Evolutionary conservation across 2,113 vertebrate species (phyloP).

Genomic region (Chaenocephalus aceratus): DNA sequence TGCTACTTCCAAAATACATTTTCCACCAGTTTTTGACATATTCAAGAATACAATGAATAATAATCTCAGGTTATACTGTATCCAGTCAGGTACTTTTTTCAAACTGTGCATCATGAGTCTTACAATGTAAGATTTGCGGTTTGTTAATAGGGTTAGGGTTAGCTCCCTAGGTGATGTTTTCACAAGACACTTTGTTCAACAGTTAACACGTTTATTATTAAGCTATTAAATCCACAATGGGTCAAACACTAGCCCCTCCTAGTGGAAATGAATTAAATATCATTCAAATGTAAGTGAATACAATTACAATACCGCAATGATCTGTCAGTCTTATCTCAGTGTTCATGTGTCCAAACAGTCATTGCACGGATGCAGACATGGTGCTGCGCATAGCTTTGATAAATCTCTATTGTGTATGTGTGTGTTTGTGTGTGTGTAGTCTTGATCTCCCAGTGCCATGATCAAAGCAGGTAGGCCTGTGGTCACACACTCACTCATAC

Average conservation of each 20-base stretch:
- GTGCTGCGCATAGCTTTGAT: conserved; percentile 61
- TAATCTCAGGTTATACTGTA: too few species aligned
- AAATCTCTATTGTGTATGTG: conserved; percentile 43
- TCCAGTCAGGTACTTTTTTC: too few species aligned
- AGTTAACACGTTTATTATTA: neutral
- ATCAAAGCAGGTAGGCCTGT: conserved; percentile 78
- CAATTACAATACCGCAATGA: conserved; percentile 1
- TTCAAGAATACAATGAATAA: too few species aligned
- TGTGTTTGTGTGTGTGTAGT: conserved; percentile 45
- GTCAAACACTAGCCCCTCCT: neutral
- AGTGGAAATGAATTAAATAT: neutral
- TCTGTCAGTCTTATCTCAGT: conserved; percentile 1
- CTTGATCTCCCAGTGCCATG: conserved; percentile 72
- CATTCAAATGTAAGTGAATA: neutral
- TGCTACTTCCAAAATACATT: too few species aligned
- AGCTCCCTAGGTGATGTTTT: neutral
- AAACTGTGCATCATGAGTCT: too few species aligned
- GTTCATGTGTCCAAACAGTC: neutral
- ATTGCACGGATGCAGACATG: conserved; percentile 12
- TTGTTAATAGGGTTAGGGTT: neutral
- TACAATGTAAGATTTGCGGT: neutral
- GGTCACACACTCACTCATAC: conserved; percentile 54
- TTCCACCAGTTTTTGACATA: too few species aligned
- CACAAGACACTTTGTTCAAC: neutral
- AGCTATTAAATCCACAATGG: neutral